Percentiles rank a stretch among this genome's conserved stretches.
Evolutionary conservation across 1,140 invertebrate genomes (phyloP).

Genomic region (Metaphire vulgaris): DNA sequence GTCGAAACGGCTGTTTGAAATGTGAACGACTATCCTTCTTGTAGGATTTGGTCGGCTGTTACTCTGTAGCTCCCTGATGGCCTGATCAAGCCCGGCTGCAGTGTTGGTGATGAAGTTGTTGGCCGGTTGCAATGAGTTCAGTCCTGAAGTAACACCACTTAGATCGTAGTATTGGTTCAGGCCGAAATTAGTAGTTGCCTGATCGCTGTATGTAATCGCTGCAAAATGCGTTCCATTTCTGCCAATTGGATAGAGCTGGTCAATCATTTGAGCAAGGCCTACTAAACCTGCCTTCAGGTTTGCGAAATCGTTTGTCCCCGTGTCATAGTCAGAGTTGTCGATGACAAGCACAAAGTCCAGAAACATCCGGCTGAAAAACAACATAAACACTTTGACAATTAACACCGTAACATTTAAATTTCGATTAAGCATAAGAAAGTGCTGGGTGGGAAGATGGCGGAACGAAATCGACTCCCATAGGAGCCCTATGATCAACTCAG

Average conservation of each 20-base stretch:
- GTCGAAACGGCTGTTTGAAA: not conserved
- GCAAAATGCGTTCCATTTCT: not conserved
- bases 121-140: not conserved
- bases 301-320: not conserved
- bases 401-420: too few relatives aligned
- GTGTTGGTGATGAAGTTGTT: not conserved
- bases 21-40: not conserved
- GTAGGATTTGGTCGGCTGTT: not conserved
- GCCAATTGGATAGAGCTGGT: not conserved
- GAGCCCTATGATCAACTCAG: too few relatives aligned
- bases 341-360: not conserved
- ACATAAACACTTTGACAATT: too few relatives aligned
- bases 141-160: not conserved
- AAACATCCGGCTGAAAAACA: too few relatives aligned
- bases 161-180: not conserved
- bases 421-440: too few relatives aligned
- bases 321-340: not conserved
- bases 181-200: not conserved
- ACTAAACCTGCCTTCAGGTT: not conserved
- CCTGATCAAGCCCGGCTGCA: not conserved
- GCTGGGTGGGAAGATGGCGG: too few relatives aligned
- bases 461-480: too few relatives aligned
- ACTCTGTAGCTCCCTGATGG: not conserved
- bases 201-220: not conserved
- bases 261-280: not conserved